phyloP scores from a whole-genome alignment of 2,797 vertebrate genomes.

The Ambastaia sidthimunki region DNA sequence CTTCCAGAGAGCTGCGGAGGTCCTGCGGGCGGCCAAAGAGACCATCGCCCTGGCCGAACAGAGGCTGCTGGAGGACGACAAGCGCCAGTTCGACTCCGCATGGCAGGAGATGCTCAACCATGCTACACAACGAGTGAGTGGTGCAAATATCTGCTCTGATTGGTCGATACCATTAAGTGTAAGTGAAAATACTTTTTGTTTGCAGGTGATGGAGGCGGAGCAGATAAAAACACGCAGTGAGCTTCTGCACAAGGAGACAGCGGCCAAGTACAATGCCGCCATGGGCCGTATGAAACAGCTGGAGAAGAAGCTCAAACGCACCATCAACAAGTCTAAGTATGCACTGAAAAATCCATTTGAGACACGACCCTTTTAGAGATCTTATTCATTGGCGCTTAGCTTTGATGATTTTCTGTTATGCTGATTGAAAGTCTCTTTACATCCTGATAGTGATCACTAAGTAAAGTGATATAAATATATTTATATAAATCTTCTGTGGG shows the following conservation, averaged over 20 bases:
- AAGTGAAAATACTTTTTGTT: too few relatives aligned
- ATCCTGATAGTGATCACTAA: too few relatives aligned
- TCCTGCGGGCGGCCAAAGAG: constrained; percentile 93
- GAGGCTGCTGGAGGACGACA: constrained; percentile 91
- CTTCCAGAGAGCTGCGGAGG: constrained; percentile 93
- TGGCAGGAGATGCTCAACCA: constrained; percentile 99
- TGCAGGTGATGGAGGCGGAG: constrained; percentile 96
- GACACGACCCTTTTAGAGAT: neutral
- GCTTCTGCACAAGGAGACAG: constrained; percentile 91
- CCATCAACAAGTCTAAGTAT: constrained; percentile 98
- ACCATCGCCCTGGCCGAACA: constrained; percentile 94
- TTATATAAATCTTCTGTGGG: too few relatives aligned
- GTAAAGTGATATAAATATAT: too few relatives aligned
- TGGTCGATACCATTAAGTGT: too few relatives aligned
- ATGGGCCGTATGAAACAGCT: constrained; percentile 92
- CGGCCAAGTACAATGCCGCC: constrained; percentile 88
- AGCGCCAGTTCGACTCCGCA: constrained; percentile 93
- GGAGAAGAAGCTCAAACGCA: constrained; percentile 95
- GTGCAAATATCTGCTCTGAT: constrained; percentile 16
- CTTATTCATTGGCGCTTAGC: too few relatives aligned
- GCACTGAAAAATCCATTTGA: constrained; percentile 65
- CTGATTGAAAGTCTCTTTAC: too few relatives aligned
- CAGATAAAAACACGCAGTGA: constrained; percentile 92
- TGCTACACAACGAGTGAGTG: constrained; percentile 89
- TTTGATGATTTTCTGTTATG: neutral